A percentile compares a stretch with the other conserved stretches of the same genome.
phyloP scores from a whole-genome alignment of 2,113 vertebrate genomes.

The Chionomys nivalis region DNA sequence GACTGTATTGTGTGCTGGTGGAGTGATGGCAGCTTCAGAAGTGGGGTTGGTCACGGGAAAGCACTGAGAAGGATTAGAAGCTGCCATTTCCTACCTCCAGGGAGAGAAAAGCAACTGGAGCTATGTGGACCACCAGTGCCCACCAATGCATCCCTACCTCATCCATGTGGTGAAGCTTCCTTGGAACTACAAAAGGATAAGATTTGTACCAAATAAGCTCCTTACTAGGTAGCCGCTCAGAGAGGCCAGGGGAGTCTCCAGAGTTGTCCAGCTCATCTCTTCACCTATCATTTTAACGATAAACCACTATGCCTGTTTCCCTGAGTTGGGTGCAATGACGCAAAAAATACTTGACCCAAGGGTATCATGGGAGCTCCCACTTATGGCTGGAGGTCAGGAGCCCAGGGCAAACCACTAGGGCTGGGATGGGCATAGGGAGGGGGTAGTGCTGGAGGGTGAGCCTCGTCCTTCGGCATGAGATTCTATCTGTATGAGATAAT shows the following conservation, averaged over 20 bases:
- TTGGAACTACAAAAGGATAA: background rate
- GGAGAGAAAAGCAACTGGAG: background rate
- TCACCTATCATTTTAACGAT: background rate
- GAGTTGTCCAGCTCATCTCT: no score
- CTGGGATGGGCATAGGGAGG: rapidly evolving
- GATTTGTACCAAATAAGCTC: background rate
- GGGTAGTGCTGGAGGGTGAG: background rate
- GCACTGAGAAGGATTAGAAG: background rate
- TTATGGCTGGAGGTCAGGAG: background rate
- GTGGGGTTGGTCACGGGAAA: background rate
- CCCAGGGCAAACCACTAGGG: no score
- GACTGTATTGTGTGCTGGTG: no score
- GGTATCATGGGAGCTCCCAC: background rate
- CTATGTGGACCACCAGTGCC: background rate
- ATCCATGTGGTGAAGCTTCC: background rate
- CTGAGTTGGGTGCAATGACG: background rate
- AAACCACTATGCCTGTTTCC: background rate
- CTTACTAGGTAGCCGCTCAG: background rate
- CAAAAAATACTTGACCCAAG: background rate
- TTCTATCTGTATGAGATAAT: background rate
- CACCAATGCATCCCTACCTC: no score
- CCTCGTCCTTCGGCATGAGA: background rate
- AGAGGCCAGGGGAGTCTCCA: background rate
- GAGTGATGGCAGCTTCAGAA: background rate
- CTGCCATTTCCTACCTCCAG: background rate